Base-by-base conservation (phyloP, 2,113 vertebrate species). In the Neogale vison region DNA sequence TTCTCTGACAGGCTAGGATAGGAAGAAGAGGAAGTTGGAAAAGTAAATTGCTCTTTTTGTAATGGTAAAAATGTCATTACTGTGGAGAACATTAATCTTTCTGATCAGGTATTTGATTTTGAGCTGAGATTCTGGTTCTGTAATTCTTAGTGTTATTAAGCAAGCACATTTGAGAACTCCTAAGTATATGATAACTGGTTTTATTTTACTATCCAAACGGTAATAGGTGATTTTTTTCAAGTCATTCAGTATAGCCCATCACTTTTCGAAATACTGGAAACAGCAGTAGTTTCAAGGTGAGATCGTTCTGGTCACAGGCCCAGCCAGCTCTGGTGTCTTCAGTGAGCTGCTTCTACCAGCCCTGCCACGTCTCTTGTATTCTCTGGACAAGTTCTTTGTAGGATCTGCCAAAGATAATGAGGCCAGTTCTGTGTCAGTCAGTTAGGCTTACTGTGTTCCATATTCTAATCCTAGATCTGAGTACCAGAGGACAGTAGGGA, bases 31-130 rank as follows among this genome's bases (percentile, higher is more conserved):
- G 90, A 97, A 98, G 92, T 81, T 95, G 88, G 89, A 82, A 77
- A 97, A 97, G 88, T 85, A 98, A 98, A 95, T 90, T 96, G 83
- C 97, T 97, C 93, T 97, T 90, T 95, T 80, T 67, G 65, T 11
- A 14, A 55, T 93, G 92, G 92, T 84, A 93, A 96, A 96, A 94
- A 97, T 97, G 91, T 95, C 85, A 89, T 98, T 98, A 86, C 59
- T 65, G 34, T 26, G 81, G 96, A 90, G 76, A 91, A 42, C 50
- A 86, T 90, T 92, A 95, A 90, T 96, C 95, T 96, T 96, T 95
- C 95, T 61, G 76, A 97, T 85, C 90, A 97, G 84, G 69, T 63
- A 90, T 6, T 72, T 50, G 82, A 72, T 81, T 96, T 55, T 98
- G 69, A 93, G 88, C 72, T 67, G 59, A 86, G 77, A 84, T 89